These are phyloP conservation scores for Podargus strigoides DNA, from an alignment of 2,797 vertebrate genomes.

Conservation along the genomic window DNA sequence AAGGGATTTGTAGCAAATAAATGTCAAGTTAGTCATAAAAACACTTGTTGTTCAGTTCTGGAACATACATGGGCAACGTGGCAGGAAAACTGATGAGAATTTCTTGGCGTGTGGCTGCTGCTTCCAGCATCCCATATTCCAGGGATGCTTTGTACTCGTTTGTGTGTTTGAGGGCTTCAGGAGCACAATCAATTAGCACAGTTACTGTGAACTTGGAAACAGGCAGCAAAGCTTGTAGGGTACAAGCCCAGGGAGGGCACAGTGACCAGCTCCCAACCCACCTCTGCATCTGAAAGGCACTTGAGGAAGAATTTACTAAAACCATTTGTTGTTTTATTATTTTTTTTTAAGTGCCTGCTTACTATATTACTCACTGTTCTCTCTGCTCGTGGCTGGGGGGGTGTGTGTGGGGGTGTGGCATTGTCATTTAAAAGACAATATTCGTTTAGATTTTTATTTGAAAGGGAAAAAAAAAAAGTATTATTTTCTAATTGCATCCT, in stretches of 20 bases:
- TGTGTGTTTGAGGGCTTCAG: neutral
- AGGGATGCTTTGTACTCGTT: rapidly evolving
- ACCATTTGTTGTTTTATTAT: neutral
- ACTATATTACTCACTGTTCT: neutral
- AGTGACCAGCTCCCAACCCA: neutral
- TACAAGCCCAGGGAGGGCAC: neutral
- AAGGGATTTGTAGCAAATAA: neutral
- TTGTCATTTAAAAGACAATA: neutral
- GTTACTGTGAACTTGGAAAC: neutral
- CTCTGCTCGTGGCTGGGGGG: neutral
- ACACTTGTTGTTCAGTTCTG: neutral
- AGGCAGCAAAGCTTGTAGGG: neutral
- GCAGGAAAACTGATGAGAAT: neutral
- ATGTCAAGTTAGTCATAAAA: neutral
- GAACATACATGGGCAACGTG: rapidly evolving
- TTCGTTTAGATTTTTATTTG: neutral
- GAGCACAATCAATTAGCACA: neutral
- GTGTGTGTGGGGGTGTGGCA: neutral
- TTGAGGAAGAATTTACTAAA: neutral
- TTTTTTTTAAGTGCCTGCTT: neutral
- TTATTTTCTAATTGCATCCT: neutral
- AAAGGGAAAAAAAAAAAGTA: neutral
- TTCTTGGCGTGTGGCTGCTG: neutral
- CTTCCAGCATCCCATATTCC: neutral
- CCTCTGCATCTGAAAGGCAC: conserved; percentile 6